Evolutionary conservation across 2,113 vertebrate species (phyloP).

Genomic region (Melanerpes aurifrons): DNA sequence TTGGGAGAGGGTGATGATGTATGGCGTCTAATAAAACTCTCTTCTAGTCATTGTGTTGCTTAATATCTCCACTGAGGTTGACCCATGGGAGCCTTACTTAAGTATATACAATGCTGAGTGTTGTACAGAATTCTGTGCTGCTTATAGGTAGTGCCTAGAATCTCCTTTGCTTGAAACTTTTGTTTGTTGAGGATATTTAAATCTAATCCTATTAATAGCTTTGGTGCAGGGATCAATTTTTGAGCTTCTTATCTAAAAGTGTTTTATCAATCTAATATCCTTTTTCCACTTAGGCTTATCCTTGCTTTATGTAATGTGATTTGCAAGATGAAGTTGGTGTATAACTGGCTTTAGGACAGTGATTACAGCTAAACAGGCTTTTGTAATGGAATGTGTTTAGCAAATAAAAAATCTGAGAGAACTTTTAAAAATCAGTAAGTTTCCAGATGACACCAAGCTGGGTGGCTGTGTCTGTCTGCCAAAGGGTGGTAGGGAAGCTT

Average conservation of each 20-base stretch:
- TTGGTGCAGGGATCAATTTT: background rate
- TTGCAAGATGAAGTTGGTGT: background rate
- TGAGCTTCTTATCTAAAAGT: background rate
- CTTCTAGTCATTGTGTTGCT: background rate
- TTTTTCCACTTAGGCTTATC: background rate
- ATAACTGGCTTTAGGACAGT: background rate
- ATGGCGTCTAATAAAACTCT: background rate
- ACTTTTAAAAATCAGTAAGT: background rate
- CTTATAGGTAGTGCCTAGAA: background rate
- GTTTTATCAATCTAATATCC: background rate
- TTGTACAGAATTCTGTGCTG: background rate
- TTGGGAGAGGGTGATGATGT: background rate
- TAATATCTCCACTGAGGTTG: background rate
- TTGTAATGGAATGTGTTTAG: background rate
- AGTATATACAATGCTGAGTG: background rate
- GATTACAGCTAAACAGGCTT: background rate
- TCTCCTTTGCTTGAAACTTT: background rate
- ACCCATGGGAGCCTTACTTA: background rate
- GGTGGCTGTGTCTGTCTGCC: too few species aligned
- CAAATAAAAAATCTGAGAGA: background rate
- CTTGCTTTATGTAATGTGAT: constrained; percentile 1
- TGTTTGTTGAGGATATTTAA: background rate
- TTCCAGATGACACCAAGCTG: too few species aligned
- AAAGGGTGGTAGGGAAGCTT: too few species aligned
- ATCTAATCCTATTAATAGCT: background rate